These are phyloP conservation scores for Eupsilia transversa DNA, from an alignment of 2,888 invertebrate genomes.

Conservation along the genomic window DNA sequence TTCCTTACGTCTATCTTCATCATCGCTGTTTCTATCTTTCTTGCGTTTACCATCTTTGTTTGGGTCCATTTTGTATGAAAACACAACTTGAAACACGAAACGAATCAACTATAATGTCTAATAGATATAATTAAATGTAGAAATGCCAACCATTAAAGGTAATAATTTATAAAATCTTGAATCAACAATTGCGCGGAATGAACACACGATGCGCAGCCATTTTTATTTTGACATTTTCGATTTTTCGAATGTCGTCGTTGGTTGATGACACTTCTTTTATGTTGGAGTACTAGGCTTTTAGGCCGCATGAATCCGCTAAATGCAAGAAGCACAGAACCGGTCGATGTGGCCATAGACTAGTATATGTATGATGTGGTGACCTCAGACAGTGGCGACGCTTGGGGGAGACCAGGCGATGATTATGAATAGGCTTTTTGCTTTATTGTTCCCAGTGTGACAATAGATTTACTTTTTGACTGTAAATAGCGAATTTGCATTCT, in stretches of 20 bases:
- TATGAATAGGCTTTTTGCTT: neutral
- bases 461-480: neutral
- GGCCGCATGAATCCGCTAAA: no score
- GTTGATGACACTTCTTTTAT: constrained; percentile 7
- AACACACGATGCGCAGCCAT: constrained; percentile 60
- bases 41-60: constrained; percentile 80
- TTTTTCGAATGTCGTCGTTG: constrained; percentile 22
- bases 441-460: neutral
- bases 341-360: neutral
- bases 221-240: constrained; percentile 55
- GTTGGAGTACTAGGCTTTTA: constrained; percentile 21
- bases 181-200: constrained; percentile 29
- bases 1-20: constrained; percentile 76
- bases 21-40: constrained; percentile 78
- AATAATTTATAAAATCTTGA: constrained; percentile 15
- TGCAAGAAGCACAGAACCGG: no score
- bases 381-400: no score
- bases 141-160: neutral
- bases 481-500: no score
- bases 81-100: constrained; percentile 16
- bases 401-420: no score
- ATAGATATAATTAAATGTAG: neutral
- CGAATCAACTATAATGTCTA: constrained; percentile 6
- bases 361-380: no score
- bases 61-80: constrained; percentile 76